phyloP scores from a whole-genome alignment of 2,113 vertebrate species.

The Polypterus bichir region DNA sequence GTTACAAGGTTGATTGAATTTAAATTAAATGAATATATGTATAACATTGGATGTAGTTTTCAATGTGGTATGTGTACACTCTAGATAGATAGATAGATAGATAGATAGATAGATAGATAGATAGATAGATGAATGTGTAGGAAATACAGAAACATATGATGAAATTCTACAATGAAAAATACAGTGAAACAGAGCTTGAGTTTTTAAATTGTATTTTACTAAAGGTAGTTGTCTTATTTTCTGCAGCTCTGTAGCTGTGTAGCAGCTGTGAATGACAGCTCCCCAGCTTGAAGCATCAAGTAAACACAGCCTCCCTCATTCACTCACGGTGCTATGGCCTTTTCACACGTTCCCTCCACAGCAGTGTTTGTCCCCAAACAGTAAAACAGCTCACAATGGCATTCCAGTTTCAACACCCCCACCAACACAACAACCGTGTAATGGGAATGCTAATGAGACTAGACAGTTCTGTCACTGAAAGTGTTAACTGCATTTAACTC shows the following conservation, averaged over 20 bases:
- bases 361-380: conserved; percentile 84
- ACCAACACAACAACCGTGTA: conserved; percentile 48
- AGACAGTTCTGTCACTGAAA: conserved; percentile 35
- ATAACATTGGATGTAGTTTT: too few species aligned
- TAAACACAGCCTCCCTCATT: conserved; percentile 68
- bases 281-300: conserved; percentile 61
- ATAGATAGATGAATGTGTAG: too few species aligned
- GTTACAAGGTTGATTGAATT: too few species aligned
- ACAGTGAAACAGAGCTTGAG: too few species aligned
- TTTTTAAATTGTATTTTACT: conserved; percentile 44
- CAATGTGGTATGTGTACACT: too few species aligned
- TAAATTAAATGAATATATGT: too few species aligned
- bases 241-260: conserved; percentile 50
- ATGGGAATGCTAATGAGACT: conserved; percentile 60
- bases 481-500: conserved; percentile 44
- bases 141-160: too few species aligned
- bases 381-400: conserved; percentile 61
- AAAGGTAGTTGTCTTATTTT: conserved; percentile 58
- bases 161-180: too few species aligned
- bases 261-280: conserved; percentile 62
- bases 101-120: too few species aligned
- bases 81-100: too few species aligned
- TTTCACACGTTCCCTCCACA: conserved; percentile 70
- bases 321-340: conserved; percentile 55
- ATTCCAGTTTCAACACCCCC: conserved; percentile 59